Evolutionary conservation across 2,797 vertebrate species (phyloP), one percentile per base, ranked within the genome.

Genomic region (Notolabrus celidotus): DNA sequence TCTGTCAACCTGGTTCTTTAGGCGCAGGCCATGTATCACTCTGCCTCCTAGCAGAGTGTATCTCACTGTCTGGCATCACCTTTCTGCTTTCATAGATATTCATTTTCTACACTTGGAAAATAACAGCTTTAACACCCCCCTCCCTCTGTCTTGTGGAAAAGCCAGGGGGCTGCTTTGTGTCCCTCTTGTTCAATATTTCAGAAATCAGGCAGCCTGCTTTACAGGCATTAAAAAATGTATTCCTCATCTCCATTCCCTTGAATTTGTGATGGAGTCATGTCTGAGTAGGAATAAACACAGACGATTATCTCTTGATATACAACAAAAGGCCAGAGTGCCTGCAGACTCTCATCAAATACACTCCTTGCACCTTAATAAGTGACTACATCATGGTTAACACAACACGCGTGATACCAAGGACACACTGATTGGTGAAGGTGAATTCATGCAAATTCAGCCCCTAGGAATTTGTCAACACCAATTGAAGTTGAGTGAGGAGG

Each of bases 351-450:
- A 68, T 79, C 82, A 82, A 47, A 85, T 65, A 75, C 20, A 74
- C 68, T 83, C 62, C 69, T 58, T 59, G 55, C 67, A 86, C 71
- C 55, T 83, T 79, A 80, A 83, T 72, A 68, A 69, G 47, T 17
- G 52, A 74, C 76, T 73, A 62, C 67, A 83, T 79, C 64, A 77
- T 77, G 85, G 63, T 79, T 86, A 83, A 86, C 85, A 87, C 73
- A 88, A 82, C 68, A 77, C 62, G 49, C 67, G 79, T 23, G 6
- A 79, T 80, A 79, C 74, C 83, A 91, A 91, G 91, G 88, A 90
- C 90, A 78, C 66, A 5, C 71, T 80, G 84, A 86, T 82, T 82
- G 83, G 82, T 4, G 66, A 89, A 92, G 89, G 90, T 86, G 71
- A 84, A 57, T 17, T 10, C 82, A 89, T 89, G 87, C 78, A 79